phyloP scores from a whole-genome alignment of 2,797 vertebrate species.

The Chromis chromis region DNA sequence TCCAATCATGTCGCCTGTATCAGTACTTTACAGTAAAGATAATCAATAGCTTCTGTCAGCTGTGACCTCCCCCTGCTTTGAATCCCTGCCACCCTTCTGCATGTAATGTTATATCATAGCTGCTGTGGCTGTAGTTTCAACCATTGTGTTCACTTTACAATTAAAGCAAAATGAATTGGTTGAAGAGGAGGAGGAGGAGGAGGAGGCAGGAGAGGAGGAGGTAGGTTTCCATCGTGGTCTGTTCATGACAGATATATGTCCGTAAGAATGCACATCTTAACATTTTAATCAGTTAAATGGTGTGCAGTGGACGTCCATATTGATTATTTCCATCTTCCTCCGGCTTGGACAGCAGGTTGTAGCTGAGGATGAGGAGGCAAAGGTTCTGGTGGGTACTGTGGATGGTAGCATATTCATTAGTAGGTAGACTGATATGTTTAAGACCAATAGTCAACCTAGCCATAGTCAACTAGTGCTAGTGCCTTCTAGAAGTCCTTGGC shows the following conservation, averaged over 20 bases:
- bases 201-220: slow-evolving; percentile 65
- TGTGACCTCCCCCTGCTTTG: slow-evolving; percentile 15
- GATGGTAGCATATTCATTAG: slow-evolving; percentile 8
- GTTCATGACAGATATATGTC: slow-evolving; percentile 6
- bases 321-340: slow-evolving; percentile 36
- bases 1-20: slow-evolving; percentile 28
- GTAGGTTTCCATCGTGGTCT: slow-evolving; percentile 59
- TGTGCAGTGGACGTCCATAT: background rate
- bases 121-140: slow-evolving; percentile 43
- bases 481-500: background rate
- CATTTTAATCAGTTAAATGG: slow-evolving; percentile 16
- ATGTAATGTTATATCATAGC: slow-evolving; percentile 4
- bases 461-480: background rate
- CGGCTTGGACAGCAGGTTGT: slow-evolving; percentile 52
- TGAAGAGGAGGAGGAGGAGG: slow-evolving; percentile 57
- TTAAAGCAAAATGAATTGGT: slow-evolving; percentile 76
- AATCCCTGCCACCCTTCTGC: background rate
- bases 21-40: slow-evolving; percentile 22
- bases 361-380: slow-evolving; percentile 53
- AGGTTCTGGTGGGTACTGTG: slow-evolving; percentile 62
- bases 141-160: slow-evolving; percentile 61
- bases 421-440: background rate
- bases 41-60: slow-evolving; percentile 32
- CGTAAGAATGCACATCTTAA: slow-evolving; percentile 3
- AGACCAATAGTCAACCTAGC: too few relatives aligned